Evolutionary conservation across 2,113 vertebrate species (phyloP).

Genomic region (Channa maculata): DNA sequence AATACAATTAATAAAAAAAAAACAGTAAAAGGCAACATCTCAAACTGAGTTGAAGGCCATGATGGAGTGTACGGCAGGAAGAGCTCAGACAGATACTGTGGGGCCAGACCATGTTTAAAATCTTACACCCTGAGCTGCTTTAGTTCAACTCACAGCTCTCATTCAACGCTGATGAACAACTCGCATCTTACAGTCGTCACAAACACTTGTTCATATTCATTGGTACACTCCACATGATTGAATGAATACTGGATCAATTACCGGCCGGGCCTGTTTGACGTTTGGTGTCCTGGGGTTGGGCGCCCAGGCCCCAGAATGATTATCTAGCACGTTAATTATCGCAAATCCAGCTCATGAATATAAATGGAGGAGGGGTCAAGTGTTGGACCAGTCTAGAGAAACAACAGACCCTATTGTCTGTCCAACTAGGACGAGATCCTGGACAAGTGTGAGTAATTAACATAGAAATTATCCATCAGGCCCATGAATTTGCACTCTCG

Average conservation of each 20-base stretch:
- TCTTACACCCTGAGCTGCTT: neutral
- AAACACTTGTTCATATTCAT: constrained; percentile 22
- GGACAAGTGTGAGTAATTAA: neutral
- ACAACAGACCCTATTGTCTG: neutral
- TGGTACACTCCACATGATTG: neutral
- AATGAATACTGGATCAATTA: constrained; percentile 16
- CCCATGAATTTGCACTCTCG: neutral
- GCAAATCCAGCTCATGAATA: constrained; percentile 39
- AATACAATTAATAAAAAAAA: too few relatives aligned
- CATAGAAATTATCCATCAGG: neutral
- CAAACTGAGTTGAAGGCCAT: too few relatives aligned
- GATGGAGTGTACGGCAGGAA: too few relatives aligned
- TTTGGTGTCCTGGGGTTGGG: neutral
- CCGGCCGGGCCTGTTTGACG: neutral
- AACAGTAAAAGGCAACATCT: too few relatives aligned
- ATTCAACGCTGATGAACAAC: neutral
- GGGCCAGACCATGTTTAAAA: too few relatives aligned
- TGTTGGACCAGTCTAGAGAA: neutral
- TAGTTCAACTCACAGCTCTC: neutral
- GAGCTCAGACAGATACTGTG: too few relatives aligned
- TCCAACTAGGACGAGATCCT: neutral
- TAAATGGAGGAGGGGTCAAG: constrained; percentile 14
- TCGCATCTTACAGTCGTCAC: neutral
- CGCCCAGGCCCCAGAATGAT: constrained; percentile 8
- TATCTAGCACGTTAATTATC: constrained; percentile 26